Percentiles rank a stretch among this genome's conserved stretches.
phyloP scores from a whole-genome alignment of 1,140 invertebrate species.

The Drosophila repleta region DNA sequence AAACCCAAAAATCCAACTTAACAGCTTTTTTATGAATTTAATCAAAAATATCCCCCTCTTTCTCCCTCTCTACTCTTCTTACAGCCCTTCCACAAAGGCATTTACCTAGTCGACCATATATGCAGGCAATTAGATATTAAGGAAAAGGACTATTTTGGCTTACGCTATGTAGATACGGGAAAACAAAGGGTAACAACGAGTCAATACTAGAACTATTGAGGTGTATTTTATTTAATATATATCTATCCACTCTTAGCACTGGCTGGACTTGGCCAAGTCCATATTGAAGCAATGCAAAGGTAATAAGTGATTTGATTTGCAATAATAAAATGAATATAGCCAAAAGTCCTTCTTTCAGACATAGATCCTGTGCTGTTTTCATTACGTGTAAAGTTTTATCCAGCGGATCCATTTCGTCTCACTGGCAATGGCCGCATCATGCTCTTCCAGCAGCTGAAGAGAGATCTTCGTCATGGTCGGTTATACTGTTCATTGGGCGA shows the following conservation, averaged over 20 bases:
- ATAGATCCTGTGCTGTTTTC: constrained; percentile 94
- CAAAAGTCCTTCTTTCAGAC: constrained; percentile 85
- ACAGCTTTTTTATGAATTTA: constrained; percentile 7
- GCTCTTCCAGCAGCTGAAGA: constrained; percentile 94
- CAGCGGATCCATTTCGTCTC: constrained; percentile 91
- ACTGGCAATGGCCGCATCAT: constrained; percentile 81
- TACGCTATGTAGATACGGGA: constrained; percentile 95
- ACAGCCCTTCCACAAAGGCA: constrained; percentile 96
- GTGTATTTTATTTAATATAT: neutral
- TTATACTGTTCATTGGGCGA: constrained; percentile 95
- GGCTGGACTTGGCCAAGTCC: constrained; percentile 96
- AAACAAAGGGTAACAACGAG: constrained; percentile 93
- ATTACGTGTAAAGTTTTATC: constrained; percentile 97
- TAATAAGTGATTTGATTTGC: constrained; percentile 82
- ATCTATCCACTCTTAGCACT: constrained; percentile 89
- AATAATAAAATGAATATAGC: neutral
- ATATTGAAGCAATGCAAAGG: constrained; percentile 98
- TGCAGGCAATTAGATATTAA: constrained; percentile 96
- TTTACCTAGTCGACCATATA: constrained; percentile 96
- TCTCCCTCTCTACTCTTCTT: neutral
- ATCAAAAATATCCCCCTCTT: neutral
- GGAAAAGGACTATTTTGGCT: constrained; percentile 98
- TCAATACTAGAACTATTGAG: neutral
- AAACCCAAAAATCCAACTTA: neutral
- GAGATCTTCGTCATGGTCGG: constrained; percentile 97